Conservation (phyloP, 2,888 invertebrate species). For the Caenorhabditis macrosperma region DNA sequence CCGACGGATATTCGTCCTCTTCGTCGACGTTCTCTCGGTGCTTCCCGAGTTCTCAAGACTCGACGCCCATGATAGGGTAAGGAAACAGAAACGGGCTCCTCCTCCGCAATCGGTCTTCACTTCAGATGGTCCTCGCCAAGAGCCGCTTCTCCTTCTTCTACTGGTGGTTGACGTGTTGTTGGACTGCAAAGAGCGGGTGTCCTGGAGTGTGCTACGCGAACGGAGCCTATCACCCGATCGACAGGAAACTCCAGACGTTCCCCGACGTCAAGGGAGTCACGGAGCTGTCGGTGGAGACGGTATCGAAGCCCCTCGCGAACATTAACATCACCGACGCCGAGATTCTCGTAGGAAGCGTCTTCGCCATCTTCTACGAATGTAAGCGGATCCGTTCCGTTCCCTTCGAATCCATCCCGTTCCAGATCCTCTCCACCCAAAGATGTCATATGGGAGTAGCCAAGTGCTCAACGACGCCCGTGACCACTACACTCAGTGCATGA, state of each 20-base stretch:
- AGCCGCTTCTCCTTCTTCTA: constrained; percentile 74
- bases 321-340: constrained; percentile 51
- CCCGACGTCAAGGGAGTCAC: constrained; percentile 55
- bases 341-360: constrained; percentile 49
- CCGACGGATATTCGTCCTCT: constrained; percentile 71
- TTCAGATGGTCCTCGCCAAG: constrained; percentile 70
- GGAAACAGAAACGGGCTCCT: not conserved
- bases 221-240: constrained; percentile 62
- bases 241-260: constrained; percentile 37
- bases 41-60: constrained; percentile 66
- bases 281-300: constrained; percentile 51
- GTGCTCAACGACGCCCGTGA: constrained; percentile 43
- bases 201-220: constrained; percentile 75
- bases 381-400: not conserved
- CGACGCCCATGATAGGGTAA: constrained; percentile 50
- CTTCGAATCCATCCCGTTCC: constrained; percentile 6
- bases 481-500: constrained; percentile 49
- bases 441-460: constrained; percentile 21
- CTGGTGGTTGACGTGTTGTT: constrained; percentile 73
- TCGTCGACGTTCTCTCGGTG: constrained; percentile 63
- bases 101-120: not conserved
- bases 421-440: constrained; percentile 49
- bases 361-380: constrained; percentile 57
- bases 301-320: constrained; percentile 45
- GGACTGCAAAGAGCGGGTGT: constrained; percentile 63